Evolutionary conservation across 2,797 vertebrate genomes (phyloP), one percentile per base, ranked within the genome.

Genomic region (Myioborus melanocephalus): DNA sequence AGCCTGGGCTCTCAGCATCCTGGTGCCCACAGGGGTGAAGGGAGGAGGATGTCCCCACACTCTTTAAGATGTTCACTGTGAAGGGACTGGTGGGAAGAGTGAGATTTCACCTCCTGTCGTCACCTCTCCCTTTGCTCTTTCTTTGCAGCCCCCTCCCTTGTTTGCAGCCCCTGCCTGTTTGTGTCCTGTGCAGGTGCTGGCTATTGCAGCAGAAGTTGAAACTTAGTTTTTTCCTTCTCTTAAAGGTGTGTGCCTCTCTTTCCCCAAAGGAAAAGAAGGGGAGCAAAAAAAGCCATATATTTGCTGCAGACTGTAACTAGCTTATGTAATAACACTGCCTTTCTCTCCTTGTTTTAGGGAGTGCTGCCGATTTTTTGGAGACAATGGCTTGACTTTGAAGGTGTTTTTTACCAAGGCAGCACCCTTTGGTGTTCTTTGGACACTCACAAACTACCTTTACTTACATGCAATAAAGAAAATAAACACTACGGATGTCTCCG

Each of bases 371-470:
- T 99, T 99, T 98, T 99, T 99, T 87, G 99, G 99, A 97, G 99
- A 99, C 50, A 99, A 98, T 59, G 99, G 99, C 90, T 98, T 99
- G 98, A 99, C 99, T 73, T 96, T 98, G 96, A 99, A 98, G 98
- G 98, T 98, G 94, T 99, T 99, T 97, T 98, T 99, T 97, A 99
- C 98, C 97, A 99, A 98, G 96, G 98, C 99, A 78, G 99, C 99
- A 82, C 99, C 99, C 22, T 99, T 99, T 84, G 99, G 99, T 96
- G 98, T 99, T 96, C 98, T 99, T 97, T 99, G 99, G 99, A 99
- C 99, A 96, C 98, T 99, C 97, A 99, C 99, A 97, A 99, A 99
- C 98, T 99, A 99, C 98, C 98, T 99, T 98, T 99, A 99, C 98
- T 98, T 99, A 97, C 98, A 99, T 98, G 99, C 99, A 97, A 99